Evolutionary conservation across 64 coral and sea anemone species (phyloP).

Genomic region (Montipora sp.): DNA sequence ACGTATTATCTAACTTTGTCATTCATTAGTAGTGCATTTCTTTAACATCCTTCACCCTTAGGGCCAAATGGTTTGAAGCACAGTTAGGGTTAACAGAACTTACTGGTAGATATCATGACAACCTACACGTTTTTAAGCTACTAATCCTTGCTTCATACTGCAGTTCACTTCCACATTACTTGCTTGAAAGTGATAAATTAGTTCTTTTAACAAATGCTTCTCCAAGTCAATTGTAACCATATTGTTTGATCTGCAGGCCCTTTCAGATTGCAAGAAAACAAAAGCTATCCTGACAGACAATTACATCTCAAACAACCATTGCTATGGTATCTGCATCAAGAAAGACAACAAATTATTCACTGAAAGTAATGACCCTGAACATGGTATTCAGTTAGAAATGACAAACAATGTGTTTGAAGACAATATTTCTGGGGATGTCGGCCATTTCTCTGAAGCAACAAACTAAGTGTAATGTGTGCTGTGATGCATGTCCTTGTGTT

Average conservation of each 20-base stretch:
- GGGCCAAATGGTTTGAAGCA: too few species aligned
- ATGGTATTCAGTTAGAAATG: constrained; percentile 71
- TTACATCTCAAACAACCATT: constrained; percentile 77
- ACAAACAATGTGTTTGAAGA: constrained; percentile 81
- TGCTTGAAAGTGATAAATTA: too few species aligned
- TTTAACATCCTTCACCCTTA: too few species aligned
- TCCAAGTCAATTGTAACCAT: background rate
- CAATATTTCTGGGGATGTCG: constrained; percentile 60
- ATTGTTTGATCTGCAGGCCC: constrained; percentile 42
- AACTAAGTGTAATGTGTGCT: background rate
- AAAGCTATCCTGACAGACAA: constrained; percentile 76
- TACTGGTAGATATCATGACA: background rate
- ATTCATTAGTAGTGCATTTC: too few species aligned
- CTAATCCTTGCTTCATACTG: background rate
- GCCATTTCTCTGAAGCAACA: constrained; percentile 3
- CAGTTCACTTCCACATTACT: background rate
- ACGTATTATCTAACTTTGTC: too few species aligned
- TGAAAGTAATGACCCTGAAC: constrained; percentile 33
- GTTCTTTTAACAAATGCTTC: background rate
- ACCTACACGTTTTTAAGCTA: background rate
- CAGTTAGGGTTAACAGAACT: background rate
- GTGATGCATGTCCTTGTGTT: background rate
- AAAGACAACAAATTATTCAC: constrained; percentile 45
- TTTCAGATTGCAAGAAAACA: constrained; percentile 43
- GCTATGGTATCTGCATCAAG: constrained; percentile 85